A percentile compares a stretch with the other conserved stretches of the same genome.
These are phyloP conservation scores for Oncorhynchus clarkii DNA, from an alignment of 2,113 vertebrate species.

Conservation along the genomic window DNA sequence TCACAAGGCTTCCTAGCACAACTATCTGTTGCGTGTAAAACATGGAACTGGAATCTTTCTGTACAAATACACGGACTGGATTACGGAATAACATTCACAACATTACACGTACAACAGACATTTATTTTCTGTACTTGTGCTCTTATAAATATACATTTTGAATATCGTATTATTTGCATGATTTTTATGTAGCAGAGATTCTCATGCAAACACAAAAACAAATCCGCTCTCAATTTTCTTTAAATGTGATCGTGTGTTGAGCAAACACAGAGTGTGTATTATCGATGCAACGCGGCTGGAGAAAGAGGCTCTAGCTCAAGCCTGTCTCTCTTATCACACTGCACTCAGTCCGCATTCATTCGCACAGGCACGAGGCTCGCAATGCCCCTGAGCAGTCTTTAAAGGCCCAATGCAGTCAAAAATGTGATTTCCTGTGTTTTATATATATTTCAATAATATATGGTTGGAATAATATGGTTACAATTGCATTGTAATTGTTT, in stretches of 20 bases:
- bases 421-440: background rate
- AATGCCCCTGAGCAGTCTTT: constrained; percentile 4
- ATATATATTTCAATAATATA: no score
- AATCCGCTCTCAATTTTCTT: constrained; percentile 14
- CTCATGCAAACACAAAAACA: background rate
- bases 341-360: constrained; percentile 19
- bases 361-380: constrained; percentile 1
- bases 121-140: no score
- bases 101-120: no score
- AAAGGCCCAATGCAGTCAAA: background rate
- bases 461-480: no score
- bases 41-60: no score
- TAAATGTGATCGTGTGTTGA: constrained; percentile 25
- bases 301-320: constrained; percentile 29
- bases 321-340: constrained; percentile 16
- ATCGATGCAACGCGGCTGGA: constrained; percentile 47
- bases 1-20: no score
- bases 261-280: constrained; percentile 44
- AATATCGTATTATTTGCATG: no score
- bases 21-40: no score
- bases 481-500: no score
- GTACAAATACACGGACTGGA: no score
- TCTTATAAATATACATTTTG: background rate
- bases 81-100: no score
- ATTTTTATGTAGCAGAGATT: background rate